These are phyloP conservation scores for Altica lythri DNA, from an alignment of 2,888 invertebrate species.

Conservation along the genomic window DNA sequence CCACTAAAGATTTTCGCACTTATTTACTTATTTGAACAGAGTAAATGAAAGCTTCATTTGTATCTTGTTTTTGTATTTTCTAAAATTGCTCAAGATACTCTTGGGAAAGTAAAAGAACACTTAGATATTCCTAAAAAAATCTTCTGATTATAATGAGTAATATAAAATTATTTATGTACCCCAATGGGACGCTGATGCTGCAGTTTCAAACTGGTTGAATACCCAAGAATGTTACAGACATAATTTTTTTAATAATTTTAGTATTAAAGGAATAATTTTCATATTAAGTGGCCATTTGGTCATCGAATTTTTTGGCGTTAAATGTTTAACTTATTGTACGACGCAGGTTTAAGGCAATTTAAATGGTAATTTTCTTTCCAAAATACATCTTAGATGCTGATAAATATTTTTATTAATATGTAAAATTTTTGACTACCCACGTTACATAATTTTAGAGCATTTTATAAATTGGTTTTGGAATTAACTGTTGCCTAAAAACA, in stretches of 20 bases:
- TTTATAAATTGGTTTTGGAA: slow-evolving; percentile 10
- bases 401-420: slow-evolving; percentile 25
- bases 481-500: too few species aligned
- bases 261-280: slow-evolving; percentile 33
- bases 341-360: slow-evolving; percentile 21
- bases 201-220: slow-evolving; percentile 28
- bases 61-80: too few species aligned
- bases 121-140: too few species aligned
- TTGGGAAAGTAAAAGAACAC: too few species aligned
- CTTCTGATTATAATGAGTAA: too few species aligned
- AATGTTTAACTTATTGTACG: slow-evolving; percentile 27
- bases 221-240: slow-evolving; percentile 16
- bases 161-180: too few species aligned
- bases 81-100: too few species aligned
- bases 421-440: slow-evolving; percentile 20
- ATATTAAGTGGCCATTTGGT: slow-evolving; percentile 22
- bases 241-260: slow-evolving; percentile 33
- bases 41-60: too few species aligned
- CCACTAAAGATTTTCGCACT: too few species aligned
- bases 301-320: slow-evolving; percentile 24
- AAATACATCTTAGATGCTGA: slow-evolving; percentile 15
- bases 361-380: slow-evolving; percentile 30
- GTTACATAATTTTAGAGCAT: slow-evolving; percentile 16
- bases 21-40: too few species aligned
- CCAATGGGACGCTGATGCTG: too few species aligned